phyloP scores from a whole-genome alignment of 2,888 invertebrate species.

The Lamellibrachia satsuma region DNA sequence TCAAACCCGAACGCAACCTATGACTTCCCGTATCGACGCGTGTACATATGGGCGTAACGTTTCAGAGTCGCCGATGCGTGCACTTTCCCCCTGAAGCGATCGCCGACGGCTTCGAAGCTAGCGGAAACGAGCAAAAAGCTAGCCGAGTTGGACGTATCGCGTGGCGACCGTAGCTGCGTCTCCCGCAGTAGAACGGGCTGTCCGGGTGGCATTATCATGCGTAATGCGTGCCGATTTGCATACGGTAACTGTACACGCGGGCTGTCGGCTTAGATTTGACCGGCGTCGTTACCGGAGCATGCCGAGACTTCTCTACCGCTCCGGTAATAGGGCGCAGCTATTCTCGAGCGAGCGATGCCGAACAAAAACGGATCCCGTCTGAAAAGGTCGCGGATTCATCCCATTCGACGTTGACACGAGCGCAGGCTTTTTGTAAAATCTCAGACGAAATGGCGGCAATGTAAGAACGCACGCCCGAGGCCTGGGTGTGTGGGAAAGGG shows the following conservation, averaged over 20 bases:
- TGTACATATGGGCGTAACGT: not conserved
- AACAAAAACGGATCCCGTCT: not conserved
- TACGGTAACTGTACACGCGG: not conserved
- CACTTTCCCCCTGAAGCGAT: not conserved
- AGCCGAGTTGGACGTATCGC: not conserved
- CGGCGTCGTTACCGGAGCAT: not conserved
- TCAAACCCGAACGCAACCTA: not conserved
- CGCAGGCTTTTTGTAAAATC: not conserved
- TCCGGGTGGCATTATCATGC: not conserved
- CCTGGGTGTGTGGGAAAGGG: not conserved
- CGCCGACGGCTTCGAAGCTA: not conserved
- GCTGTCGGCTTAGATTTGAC: slow-evolving; percentile 10
- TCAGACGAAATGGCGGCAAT: not conserved
- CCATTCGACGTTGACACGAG: not conserved
- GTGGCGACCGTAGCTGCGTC: not conserved
- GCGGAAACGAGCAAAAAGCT: not conserved
- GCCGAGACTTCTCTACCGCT: not conserved
- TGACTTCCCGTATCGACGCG: not conserved
- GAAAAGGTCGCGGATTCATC: slow-evolving; percentile 7
- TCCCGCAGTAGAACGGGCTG: not conserved
- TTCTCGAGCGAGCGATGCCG: not conserved
- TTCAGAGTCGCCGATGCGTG: not conserved
- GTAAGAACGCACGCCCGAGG: not conserved
- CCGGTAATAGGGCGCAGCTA: not conserved
- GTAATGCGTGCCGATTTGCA: slow-evolving; percentile 13